These are phyloP conservation scores for Drosophila picticornis DNA, from an alignment of 2,888 invertebrate species.

Conservation along the genomic window DNA sequence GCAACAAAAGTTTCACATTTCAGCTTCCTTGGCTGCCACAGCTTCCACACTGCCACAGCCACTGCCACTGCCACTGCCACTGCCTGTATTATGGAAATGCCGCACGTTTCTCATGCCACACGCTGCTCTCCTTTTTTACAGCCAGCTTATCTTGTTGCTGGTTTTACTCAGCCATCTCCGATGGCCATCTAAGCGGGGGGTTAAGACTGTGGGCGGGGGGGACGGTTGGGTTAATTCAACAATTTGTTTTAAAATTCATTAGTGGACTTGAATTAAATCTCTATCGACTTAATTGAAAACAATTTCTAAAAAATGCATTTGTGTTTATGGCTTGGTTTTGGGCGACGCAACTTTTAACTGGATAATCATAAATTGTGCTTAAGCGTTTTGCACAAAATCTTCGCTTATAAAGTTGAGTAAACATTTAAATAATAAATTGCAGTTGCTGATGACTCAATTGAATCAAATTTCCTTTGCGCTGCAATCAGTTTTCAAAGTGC, in stretches of 20 bases:
- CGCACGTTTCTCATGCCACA: slow-evolving; percentile 56
- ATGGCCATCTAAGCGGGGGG: slow-evolving; percentile 2
- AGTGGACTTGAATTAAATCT: slow-evolving; percentile 16
- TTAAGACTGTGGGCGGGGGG: neutral
- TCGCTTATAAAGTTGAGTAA: neutral
- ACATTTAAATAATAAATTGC: neutral
- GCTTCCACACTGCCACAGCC: neutral
- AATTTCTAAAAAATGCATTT: slow-evolving; percentile 14
- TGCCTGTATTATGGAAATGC: slow-evolving; percentile 53
- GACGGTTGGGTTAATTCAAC: slow-evolving; percentile 2
- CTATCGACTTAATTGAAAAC: slow-evolving; percentile 16
- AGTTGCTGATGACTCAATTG: neutral
- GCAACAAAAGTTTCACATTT: slow-evolving; percentile 28
- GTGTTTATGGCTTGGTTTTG: slow-evolving; percentile 8
- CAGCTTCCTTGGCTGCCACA: slow-evolving; percentile 12
- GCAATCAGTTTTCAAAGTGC: neutral
- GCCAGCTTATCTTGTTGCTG: slow-evolving; percentile 54
- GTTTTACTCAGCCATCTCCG: slow-evolving; percentile 3
- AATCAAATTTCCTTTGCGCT: neutral
- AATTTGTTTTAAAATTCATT: slow-evolving; percentile 38
- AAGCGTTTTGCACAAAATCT: neutral
- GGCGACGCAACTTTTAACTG: neutral
- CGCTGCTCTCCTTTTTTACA: slow-evolving; percentile 17
- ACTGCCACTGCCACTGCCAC: slow-evolving; percentile 26
- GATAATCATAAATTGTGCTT: neutral